Percentiles rank a stretch among this genome's conserved stretches.
These are phyloP conservation scores for Drosophila nigromelanica DNA, from an alignment of 1,140 invertebrate species.

Conservation along the genomic window DNA sequence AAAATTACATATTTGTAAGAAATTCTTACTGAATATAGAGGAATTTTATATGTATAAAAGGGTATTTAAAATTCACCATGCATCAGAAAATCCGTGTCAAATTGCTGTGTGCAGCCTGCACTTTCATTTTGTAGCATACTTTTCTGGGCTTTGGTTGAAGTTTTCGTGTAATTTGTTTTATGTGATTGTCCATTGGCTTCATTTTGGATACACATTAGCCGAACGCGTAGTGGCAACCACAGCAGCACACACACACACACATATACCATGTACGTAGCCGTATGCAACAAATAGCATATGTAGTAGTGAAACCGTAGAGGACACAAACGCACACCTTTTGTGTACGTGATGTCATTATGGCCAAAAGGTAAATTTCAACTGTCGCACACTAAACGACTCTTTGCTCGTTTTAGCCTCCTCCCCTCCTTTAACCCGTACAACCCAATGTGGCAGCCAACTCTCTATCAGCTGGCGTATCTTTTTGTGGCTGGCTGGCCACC, in stretches of 20 bases:
- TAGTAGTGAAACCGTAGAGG: slow-evolving; percentile 46
- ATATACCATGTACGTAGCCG: slow-evolving; percentile 29
- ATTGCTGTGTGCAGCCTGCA: slow-evolving; percentile 41
- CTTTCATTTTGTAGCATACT: slow-evolving; percentile 75
- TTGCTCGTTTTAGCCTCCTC: slow-evolving; percentile 35
- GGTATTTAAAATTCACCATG: slow-evolving; percentile 1
- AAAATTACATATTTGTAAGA: no score
- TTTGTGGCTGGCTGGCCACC: slow-evolving; percentile 68
- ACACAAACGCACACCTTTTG: slow-evolving; percentile 72
- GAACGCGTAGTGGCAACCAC: slow-evolving; percentile 62
- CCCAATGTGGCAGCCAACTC: slow-evolving; percentile 9
- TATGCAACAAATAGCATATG: slow-evolving; percentile 75
- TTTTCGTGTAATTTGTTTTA: slow-evolving; percentile 80
- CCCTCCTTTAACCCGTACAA: neutral
- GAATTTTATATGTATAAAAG: no score
- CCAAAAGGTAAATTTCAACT: slow-evolving; percentile 81
- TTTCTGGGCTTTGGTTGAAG: slow-evolving; percentile 71
- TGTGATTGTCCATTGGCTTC: slow-evolving; percentile 79
- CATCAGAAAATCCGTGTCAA: neutral
- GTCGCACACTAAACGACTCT: slow-evolving; percentile 78
- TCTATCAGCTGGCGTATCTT: slow-evolving; percentile 43
- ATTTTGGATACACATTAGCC: slow-evolving; percentile 76
- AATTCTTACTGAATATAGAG: no score
- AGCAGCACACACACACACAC: slow-evolving; percentile 50
- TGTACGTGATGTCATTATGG: slow-evolving; percentile 81